Conservation (phyloP, 2,888 invertebrate genomes). For the Apodemia mormo region DNA sequence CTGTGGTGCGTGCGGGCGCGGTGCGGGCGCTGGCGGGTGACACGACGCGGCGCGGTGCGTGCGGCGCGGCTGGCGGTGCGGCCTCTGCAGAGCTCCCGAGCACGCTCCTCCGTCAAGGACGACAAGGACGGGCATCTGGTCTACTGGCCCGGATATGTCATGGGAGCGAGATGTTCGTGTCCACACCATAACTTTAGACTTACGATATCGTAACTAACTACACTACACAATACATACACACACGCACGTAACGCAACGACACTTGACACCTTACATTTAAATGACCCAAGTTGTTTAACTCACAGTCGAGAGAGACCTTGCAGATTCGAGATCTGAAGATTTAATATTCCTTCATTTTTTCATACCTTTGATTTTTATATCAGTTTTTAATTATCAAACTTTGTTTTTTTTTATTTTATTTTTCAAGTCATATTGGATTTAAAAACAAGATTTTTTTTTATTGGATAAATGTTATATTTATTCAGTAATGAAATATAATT, state of each 20-base stretch:
- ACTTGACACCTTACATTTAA: slow-evolving; percentile 33
- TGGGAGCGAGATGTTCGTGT: slow-evolving; percentile 99
- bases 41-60: slow-evolving; percentile 44
- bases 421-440: slow-evolving; percentile 60
- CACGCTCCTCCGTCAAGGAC: slow-evolving; percentile 96
- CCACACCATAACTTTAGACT: slow-evolving; percentile 82
- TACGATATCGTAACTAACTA: slow-evolving; percentile 17
- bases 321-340: slow-evolving; percentile 54
- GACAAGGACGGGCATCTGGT: slow-evolving; percentile 99
- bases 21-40: slow-evolving; percentile 45
- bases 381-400: slow-evolving; percentile 41
- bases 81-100: slow-evolving; percentile 88
- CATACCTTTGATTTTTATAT: slow-evolving; percentile 45
- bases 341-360: slow-evolving; percentile 38
- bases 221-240: slow-evolving; percentile 39
- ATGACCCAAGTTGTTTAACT: slow-evolving; percentile 38
- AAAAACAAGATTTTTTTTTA: slow-evolving; percentile 36
- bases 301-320: slow-evolving; percentile 45
- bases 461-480: slow-evolving; percentile 8
- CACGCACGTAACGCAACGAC: slow-evolving; percentile 39
- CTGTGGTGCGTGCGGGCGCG: slow-evolving; percentile 36
- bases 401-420: slow-evolving; percentile 31
- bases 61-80: slow-evolving; percentile 45
- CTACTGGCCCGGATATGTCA: slow-evolving; percentile 99
- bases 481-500: slow-evolving; percentile 18